Evolutionary conservation across 2,113 vertebrate genomes (phyloP).

Genomic region (Campylomormyrus tamandua): DNA sequence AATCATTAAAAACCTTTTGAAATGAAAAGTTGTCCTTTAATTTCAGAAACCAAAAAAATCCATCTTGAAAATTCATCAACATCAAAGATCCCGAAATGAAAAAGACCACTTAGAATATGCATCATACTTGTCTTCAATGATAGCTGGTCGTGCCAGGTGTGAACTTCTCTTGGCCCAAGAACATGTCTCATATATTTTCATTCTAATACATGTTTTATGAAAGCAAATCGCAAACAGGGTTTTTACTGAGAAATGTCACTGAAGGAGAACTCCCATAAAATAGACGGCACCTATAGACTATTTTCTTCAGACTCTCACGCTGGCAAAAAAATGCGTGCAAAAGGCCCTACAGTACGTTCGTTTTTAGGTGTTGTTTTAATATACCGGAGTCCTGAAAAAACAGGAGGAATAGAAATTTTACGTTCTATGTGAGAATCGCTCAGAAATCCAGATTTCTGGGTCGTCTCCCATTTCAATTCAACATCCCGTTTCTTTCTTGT

Average conservation of each 20-base stretch:
- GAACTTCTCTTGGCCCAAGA: neutral
- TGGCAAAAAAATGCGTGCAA: neutral
- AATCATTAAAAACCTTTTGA: neutral
- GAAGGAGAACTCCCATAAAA: neutral
- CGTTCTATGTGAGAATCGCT: neutral
- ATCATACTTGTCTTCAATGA: neutral
- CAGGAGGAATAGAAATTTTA: neutral
- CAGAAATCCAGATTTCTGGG: conserved; percentile 23
- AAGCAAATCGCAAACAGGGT: neutral
- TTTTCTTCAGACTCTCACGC: neutral
- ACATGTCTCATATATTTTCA: neutral
- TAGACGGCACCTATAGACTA: neutral
- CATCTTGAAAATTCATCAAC: neutral
- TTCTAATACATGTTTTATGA: neutral
- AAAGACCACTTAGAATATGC: neutral
- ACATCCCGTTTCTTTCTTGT: neutral
- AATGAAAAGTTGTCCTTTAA: neutral
- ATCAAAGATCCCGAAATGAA: neutral
- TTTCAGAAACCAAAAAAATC: neutral
- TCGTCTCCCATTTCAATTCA: conserved; percentile 21
- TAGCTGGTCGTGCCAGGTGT: neutral
- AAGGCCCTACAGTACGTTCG: neutral
- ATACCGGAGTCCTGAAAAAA: neutral
- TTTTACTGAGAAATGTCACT: neutral
- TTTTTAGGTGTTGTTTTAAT: conserved; percentile 6